These are phyloP conservation scores for Pelagia noctiluca DNA, from an alignment of 30 jellyfish, hydroid and myxozoan species.

Conservation along the genomic window DNA sequence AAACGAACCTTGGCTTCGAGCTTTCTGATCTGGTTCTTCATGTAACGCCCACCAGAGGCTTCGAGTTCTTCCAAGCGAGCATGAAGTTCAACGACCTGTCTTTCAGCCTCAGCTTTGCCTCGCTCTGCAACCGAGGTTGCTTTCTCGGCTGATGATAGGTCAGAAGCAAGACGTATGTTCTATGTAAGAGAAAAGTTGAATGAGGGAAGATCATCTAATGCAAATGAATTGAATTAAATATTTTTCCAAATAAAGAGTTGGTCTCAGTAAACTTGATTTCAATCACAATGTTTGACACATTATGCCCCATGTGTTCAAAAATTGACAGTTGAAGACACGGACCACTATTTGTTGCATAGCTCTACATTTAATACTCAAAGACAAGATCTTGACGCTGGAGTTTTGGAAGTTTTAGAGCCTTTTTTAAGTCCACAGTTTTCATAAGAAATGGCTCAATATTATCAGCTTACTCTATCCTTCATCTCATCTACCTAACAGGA, in stretches of 20 bases:
- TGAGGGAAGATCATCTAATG: too few relatives aligned
- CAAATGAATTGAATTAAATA: too few relatives aligned
- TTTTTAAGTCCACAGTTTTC: too few relatives aligned
- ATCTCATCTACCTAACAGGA: too few relatives aligned
- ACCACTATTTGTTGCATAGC: too few relatives aligned
- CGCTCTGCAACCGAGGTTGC: conserved; percentile 72
- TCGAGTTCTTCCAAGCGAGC: conserved; percentile 73
- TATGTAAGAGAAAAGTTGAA: background rate
- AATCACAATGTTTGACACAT: background rate
- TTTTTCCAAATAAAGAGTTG: background rate
- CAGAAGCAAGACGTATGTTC: conserved; percentile 63
- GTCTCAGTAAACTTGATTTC: too few relatives aligned
- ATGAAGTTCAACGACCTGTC: conserved; percentile 49
- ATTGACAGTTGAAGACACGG: too few relatives aligned
- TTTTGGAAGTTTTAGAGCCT: too few relatives aligned
- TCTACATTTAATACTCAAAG: too few relatives aligned
- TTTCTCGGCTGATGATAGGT: conserved; percentile 52
- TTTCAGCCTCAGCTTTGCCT: conserved; percentile 74
- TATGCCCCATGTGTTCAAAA: background rate
- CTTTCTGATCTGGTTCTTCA: conserved; percentile 78
- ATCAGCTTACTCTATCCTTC: too few relatives aligned
- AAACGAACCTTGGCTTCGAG: conserved; percentile 74
- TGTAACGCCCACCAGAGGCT: conserved; percentile 73
- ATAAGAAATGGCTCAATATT: too few relatives aligned
- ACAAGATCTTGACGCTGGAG: too few relatives aligned